These are phyloP conservation scores for Benthosema pterotum DNA, from an alignment of 2,797 vertebrate genomes.

Conservation along the genomic window DNA sequence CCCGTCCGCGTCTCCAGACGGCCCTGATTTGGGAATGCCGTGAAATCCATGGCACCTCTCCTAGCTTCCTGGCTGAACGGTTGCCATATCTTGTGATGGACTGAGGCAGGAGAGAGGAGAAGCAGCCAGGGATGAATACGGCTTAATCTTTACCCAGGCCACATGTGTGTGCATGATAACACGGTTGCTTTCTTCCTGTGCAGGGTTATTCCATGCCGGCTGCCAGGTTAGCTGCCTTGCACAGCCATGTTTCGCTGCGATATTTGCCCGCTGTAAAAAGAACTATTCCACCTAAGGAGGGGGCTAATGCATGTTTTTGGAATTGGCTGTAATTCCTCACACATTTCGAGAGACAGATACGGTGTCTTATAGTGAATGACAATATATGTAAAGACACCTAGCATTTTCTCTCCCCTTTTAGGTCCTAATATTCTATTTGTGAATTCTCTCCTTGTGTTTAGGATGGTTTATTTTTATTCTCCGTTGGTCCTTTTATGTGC, in stretches of 20 bases:
- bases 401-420: slow-evolving; percentile 48
- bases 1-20: slow-evolving; percentile 74
- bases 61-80: slow-evolving; percentile 81
- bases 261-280: slow-evolving; percentile 81
- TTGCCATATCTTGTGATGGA: slow-evolving; percentile 87
- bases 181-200: slow-evolving; percentile 82
- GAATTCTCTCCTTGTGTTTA: slow-evolving; percentile 45
- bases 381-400: slow-evolving; percentile 81
- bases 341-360: slow-evolving; percentile 83
- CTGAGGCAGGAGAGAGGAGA: slow-evolving; percentile 82
- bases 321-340: slow-evolving; percentile 84
- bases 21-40: slow-evolving; percentile 77
- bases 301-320: slow-evolving; percentile 86
- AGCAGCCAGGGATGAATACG: slow-evolving; percentile 86
- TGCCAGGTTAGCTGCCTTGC: slow-evolving; percentile 85
- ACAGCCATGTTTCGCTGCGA: slow-evolving; percentile 81
- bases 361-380: slow-evolving; percentile 78
- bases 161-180: slow-evolving; percentile 88
- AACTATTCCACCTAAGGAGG: slow-evolving; percentile 78
- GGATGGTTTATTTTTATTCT: slow-evolving; percentile 72
- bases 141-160: slow-evolving; percentile 87
- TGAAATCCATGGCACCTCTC: slow-evolving; percentile 83
- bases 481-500: slow-evolving; percentile 43
- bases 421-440: slow-evolving; percentile 76
- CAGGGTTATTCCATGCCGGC: slow-evolving; percentile 76